Conservation (phyloP, 2,888 invertebrate species). For the Stenolophus ochropezus region DNA sequence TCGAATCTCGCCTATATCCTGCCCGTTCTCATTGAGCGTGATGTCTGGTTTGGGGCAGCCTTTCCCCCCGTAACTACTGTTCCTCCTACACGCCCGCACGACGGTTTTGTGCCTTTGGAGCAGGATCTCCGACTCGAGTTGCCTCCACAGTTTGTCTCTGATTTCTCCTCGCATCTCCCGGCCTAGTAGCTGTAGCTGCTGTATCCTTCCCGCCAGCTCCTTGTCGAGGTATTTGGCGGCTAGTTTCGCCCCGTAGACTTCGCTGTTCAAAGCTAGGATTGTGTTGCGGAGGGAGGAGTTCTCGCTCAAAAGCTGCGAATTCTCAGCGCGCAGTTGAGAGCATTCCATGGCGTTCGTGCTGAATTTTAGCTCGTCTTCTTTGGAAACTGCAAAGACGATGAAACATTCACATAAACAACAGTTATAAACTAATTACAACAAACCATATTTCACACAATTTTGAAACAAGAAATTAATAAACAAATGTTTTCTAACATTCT, state of each 20-base stretch:
- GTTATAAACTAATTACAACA: too few relatives aligned
- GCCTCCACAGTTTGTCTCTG: constrained; percentile 86
- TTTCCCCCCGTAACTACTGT: constrained; percentile 67
- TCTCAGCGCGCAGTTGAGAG: constrained; percentile 75
- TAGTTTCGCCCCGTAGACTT: constrained; percentile 88
- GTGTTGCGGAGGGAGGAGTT: constrained; percentile 83
- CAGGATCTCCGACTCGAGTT: constrained; percentile 90
- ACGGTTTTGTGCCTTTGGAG: constrained; percentile 90
- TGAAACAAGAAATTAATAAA: not conserved
- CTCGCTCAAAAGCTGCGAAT: constrained; percentile 79
- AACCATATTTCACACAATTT: too few relatives aligned
- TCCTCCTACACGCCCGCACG: constrained; percentile 78
- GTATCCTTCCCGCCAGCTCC: constrained; percentile 87
- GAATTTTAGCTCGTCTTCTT: constrained; percentile 71
- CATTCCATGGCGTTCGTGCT: constrained; percentile 71
- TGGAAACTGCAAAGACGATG: constrained; percentile 64
- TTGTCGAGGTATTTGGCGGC: constrained; percentile 92
- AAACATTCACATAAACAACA: too few relatives aligned
- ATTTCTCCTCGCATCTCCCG: constrained; percentile 87
- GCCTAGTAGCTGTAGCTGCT: constrained; percentile 88
- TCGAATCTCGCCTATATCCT: constrained; percentile 76
- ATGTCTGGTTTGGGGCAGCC: constrained; percentile 68
- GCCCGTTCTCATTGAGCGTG: constrained; percentile 67
- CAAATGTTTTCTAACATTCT: too few relatives aligned
- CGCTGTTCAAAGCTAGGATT: constrained; percentile 84